phyloP scores from a whole-genome alignment of 2,797 vertebrate species.

The Aldrovandia affinis region DNA sequence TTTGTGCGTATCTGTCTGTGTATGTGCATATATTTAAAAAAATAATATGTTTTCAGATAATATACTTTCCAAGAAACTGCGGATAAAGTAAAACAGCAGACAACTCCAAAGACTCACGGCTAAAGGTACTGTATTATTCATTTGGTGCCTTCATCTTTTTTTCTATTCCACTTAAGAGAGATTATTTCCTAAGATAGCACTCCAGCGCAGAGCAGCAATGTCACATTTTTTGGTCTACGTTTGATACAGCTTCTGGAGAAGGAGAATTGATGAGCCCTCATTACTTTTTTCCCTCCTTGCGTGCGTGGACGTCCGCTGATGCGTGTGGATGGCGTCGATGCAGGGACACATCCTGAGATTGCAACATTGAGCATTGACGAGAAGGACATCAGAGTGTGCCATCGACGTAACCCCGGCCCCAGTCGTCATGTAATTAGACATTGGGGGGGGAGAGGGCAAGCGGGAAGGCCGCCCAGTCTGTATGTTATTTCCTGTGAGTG shows the following conservation, averaged over 20 bases:
- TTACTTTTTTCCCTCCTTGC: neutral
- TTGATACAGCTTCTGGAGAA: neutral
- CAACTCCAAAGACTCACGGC: neutral
- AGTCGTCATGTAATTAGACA: constrained; percentile 33
- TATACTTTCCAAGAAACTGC: neutral
- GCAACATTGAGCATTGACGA: constrained; percentile 31
- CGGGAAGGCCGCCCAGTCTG: neutral
- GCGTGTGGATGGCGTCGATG: neutral
- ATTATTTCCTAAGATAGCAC: neutral
- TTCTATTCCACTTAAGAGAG: neutral
- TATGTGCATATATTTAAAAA: neutral
- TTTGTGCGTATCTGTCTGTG: neutral
- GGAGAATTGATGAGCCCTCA: neutral
- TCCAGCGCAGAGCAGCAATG: neutral
- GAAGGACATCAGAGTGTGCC: constrained; percentile 45
- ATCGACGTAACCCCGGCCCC: constrained; percentile 40
- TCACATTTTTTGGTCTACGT: neutral
- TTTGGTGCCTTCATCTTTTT: neutral
- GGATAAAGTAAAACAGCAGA: neutral
- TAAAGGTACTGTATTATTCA: neutral
- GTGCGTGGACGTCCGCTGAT: constrained; percentile 18
- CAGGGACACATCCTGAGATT: constrained; percentile 35
- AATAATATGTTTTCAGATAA: neutral
- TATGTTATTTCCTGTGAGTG: neutral
- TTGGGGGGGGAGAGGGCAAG: constrained; percentile 1